These are phyloP conservation scores for Galendromus occidentalis DNA, from an alignment of 1,140 invertebrate genomes.

Conservation along the genomic window DNA sequence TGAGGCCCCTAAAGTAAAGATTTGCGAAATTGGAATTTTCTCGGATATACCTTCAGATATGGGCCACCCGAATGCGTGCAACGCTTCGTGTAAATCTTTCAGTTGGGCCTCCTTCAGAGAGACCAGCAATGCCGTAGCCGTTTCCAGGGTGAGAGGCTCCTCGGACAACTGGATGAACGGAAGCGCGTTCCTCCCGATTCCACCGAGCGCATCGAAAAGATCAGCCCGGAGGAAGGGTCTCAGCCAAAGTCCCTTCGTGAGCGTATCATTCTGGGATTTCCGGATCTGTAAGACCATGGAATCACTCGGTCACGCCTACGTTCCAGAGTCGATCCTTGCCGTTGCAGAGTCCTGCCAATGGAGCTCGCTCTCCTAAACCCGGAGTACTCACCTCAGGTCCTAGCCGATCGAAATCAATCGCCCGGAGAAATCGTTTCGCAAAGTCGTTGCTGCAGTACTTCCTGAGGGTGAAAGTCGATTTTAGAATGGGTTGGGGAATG, in stretches of 20 bases:
- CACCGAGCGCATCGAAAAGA: neutral
- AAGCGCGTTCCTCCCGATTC: neutral
- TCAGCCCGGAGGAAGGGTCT: neutral
- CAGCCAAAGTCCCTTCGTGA: neutral
- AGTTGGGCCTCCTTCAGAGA: neutral
- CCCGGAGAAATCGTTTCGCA: neutral
- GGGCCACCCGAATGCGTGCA: neutral
- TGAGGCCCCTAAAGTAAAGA: no score
- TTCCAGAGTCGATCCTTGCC: no score
- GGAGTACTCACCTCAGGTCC: no score
- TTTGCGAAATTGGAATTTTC: no score
- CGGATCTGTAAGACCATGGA: neutral
- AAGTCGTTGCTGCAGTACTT: neutral
- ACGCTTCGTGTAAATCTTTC: neutral
- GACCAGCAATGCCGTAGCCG: neutral
- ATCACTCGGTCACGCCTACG: no score
- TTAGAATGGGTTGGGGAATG: no score
- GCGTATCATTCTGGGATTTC: neutral
- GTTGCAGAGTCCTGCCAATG: no score
- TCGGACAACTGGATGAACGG: neutral
- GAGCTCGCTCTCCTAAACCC: no score
- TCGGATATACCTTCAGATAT: neutral
- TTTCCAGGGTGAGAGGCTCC: neutral
- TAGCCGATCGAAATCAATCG: neutral
- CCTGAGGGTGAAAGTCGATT: neutral